Base-by-base conservation (phyloP, 2,113 vertebrate species). In the Hippocampus barbouri region DNA sequence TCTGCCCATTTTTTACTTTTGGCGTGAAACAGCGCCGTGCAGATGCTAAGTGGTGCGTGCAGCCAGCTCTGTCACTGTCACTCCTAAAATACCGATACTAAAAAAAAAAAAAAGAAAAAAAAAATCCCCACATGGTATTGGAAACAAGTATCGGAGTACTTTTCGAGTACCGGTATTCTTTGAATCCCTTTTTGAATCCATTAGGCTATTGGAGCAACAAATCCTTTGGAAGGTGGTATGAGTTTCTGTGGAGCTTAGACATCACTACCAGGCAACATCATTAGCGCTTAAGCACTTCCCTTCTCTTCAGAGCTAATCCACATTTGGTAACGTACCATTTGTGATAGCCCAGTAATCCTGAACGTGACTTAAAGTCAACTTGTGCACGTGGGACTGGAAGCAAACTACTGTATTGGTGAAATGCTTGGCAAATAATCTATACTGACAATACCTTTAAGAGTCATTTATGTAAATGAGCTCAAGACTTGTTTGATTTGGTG, bases 211-310 rank as follows among this genome's bases (percentile, higher is more conserved):
- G 87, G 20, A 64, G 74, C 78, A 71, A 85, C 68, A 85, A 72
- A 72, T 83, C 73, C 41, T 72, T 83, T 79, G 86, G 87, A 90
- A 91, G 86, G 81, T 69, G 23, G 69, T 85, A 85, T 90, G 91
- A 90, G 84, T 93, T 95, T 38, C 94, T 92, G 90, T 92, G 90
- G 91, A 92, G 85, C 89, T 91, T 93, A 89, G 91, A 90, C 88
- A 80, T 92, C 53, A 56, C 53, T 4, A n/a, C 21, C 53, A 23
- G 53, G 53, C 90, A 88, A 86, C 87, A 9, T 90, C 90, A 56
- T 21, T 56, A 87, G 90, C 86, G 91, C 90, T 90, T 45, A n/a
- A 70, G 67, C 70, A 25, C 45, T 66, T 66, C 89, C 84, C 87
- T 90, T 89, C 91, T 79, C 65, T 79, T 73, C 87, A 87, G 20